These are phyloP conservation scores for Arbacia lixula DNA, from an alignment of 53 echinoderm and acorn worm species.

Conservation along the genomic window DNA sequence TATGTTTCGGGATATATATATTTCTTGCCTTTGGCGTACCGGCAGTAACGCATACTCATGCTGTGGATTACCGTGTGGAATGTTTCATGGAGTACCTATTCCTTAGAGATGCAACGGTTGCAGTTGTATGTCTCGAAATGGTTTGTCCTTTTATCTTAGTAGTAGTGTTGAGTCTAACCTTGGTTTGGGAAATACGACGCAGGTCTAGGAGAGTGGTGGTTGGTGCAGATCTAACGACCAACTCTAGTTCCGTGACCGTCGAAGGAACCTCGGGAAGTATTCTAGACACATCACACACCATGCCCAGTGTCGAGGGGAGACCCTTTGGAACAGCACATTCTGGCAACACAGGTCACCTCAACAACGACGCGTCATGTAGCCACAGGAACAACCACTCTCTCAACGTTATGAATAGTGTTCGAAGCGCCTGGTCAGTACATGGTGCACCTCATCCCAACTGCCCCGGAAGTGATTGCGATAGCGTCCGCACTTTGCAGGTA, in stretches of 20 bases:
- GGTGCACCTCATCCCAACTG: no score
- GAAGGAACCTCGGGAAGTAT: no score
- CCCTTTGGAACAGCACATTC: no score
- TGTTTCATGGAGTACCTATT: slow-evolving; percentile 17
- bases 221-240: no score
- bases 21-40: slow-evolving; percentile 25
- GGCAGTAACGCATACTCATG: background rate
- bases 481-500: no score
- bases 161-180: background rate
- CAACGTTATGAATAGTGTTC: no score
- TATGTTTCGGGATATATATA: background rate
- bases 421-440: no score
- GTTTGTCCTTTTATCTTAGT: slow-evolving; percentile 16
- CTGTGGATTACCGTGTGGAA: background rate
- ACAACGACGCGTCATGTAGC: no score
- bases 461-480: no score
- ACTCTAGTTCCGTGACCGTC: background rate
- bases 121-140: slow-evolving; percentile 13
- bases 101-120: background rate
- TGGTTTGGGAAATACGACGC: slow-evolving; percentile 17
- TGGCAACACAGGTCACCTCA: no score
- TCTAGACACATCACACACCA: no score
- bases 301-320: no score
- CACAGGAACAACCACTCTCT: background rate
- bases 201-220: background rate